Base-by-base conservation (phyloP, 1,140 invertebrate species). In the Macrobrachium rosenbergii region DNA sequence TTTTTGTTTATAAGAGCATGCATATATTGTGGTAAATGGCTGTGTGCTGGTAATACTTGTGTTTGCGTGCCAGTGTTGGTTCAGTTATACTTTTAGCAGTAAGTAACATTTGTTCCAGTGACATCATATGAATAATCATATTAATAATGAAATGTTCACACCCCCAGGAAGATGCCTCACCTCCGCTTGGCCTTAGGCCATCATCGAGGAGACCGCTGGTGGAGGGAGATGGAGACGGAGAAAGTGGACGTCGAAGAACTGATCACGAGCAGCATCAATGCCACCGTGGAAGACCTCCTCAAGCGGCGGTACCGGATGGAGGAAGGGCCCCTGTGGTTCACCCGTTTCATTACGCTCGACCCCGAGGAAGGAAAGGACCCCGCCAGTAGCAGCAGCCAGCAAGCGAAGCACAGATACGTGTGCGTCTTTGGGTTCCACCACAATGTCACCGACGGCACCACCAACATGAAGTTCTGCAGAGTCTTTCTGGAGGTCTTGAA, bases 381-480 rank as follows among this genome's bases (percentile, higher is more conserved):
- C 28, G 83, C 83, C 37, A 67, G n/a, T n/a, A 90, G 88, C 52
- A 90, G 88, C 52, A 52, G 2, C 69, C 45, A 83, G 58, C 83
- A 90, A 28, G n/a, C 82, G 0, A 88, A 88, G 64, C 85, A 85
- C 45, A 86, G 83, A 23, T 90, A 88, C 72, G 89, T 90, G 10
- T 83, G 82, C 59, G 79, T 90, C 23, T 90, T 90, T 52, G 89
- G 89, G 19, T 90, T 90, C 60, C 89, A 90, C 77, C 89, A 90
- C 67, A 90, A 90, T 52, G 80, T 90, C 19, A 90, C 87, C 59
- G 89, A 90, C 62, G 89, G 89, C 10, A 90, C 87, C 45, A 90
- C 89, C 12, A 90, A 90, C 76, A 90, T 90, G 89, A 90, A 88
- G 37, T 90, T 90, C 64, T 90, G 89, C 59, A 85, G 88, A 67